Percentiles rank a stretch among this genome's conserved stretches.
Conservation (phyloP, 2,113 vertebrate genomes). For the Panthera uncia region DNA sequence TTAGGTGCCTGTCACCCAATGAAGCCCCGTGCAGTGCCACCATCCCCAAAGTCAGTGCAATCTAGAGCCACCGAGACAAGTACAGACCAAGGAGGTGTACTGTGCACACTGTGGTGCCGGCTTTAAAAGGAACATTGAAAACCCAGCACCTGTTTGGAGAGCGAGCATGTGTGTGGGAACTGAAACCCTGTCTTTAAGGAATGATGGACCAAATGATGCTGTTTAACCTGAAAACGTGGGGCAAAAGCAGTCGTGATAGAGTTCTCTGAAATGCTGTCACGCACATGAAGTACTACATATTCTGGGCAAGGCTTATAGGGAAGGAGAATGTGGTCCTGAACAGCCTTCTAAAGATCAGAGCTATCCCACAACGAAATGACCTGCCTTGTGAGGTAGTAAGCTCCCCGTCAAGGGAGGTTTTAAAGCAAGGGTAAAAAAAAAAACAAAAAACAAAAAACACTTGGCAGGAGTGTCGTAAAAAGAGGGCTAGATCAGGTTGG, state of each 20-base stretch:
- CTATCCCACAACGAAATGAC: not conserved
- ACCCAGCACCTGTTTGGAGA: not conserved
- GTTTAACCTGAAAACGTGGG: not conserved
- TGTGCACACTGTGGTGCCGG: not conserved
- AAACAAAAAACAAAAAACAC: not conserved
- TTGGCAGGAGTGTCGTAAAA: constrained; percentile 26
- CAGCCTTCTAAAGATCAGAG: not conserved
- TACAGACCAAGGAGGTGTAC: not conserved
- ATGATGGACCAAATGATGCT: not conserved
- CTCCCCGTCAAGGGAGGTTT: constrained; percentile 15
- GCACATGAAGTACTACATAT: not conserved
- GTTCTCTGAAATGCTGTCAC: not conserved
- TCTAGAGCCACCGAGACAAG: not conserved
- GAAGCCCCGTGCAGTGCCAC: not conserved
- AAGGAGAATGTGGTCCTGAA: not conserved
- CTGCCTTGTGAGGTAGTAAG: constrained; percentile 57
- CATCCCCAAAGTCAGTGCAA: not conserved
- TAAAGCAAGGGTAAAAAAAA: not conserved
- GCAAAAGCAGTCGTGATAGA: not conserved
- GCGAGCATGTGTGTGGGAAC: not conserved
- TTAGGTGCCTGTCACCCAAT: not conserved
- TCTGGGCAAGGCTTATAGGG: not conserved
- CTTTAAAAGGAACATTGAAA: not conserved
- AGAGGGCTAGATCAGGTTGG: not conserved
- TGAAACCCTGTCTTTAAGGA: constrained; percentile 14